A percentile compares a stretch with the other conserved stretches of the same genome.
These are phyloP conservation scores for Picus viridis DNA, from an alignment of 2,797 vertebrate species.

Conservation along the genomic window DNA sequence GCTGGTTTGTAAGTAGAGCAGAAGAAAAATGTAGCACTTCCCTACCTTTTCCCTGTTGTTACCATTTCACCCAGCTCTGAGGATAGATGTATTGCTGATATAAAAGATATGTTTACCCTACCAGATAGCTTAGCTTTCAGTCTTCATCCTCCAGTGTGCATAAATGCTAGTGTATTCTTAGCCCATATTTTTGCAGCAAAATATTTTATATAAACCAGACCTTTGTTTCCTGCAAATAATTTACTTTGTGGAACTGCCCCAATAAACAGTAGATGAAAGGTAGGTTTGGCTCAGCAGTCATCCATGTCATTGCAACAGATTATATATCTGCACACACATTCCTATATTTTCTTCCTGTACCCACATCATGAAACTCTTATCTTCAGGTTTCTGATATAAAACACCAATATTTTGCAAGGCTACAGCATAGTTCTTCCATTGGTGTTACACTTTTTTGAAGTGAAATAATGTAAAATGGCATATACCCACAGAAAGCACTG, in stretches of 20 bases:
- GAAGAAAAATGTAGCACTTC: neutral
- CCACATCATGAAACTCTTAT: neutral
- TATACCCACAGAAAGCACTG: too few relatives aligned
- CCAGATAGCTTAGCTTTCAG: neutral
- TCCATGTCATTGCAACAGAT: neutral
- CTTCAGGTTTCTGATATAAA: neutral
- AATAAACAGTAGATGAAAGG: neutral
- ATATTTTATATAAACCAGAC: neutral
- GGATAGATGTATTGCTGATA: neutral
- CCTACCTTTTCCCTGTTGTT: neutral
- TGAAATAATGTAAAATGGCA: neutral
- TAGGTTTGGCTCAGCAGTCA: neutral
- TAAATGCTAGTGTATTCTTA: neutral
- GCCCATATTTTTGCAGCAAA: neutral
- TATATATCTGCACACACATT: neutral
- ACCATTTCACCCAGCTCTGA: neutral
- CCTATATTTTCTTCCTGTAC: neutral
- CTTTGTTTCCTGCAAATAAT: neutral
- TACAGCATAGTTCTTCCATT: neutral
- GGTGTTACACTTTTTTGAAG: neutral
- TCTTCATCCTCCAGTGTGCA: neutral
- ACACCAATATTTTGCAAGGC: accelerated
- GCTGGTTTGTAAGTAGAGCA: neutral
- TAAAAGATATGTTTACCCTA: conserved; percentile 1
- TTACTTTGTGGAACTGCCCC: neutral